A percentile compares a stretch with the other conserved stretches of the same genome.
These are phyloP conservation scores for Strix aluco DNA, from an alignment of 2,113 vertebrate species.

Conservation along the genomic window DNA sequence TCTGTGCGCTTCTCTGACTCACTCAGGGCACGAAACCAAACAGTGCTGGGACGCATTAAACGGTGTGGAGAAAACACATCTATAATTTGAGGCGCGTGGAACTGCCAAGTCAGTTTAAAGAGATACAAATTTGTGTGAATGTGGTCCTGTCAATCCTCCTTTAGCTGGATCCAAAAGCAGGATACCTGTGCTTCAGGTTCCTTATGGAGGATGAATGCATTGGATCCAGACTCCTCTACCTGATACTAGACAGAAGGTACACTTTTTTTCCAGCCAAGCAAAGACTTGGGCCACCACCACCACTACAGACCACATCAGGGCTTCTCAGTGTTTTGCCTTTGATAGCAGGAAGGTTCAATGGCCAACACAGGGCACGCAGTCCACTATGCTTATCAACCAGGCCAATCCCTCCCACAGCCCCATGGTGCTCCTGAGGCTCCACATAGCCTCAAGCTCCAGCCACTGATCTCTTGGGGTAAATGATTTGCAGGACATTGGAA, in stretches of 20 bases:
- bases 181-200: neutral
- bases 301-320: neutral
- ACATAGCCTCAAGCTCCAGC: neutral
- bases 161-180: neutral
- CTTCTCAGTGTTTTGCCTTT: rapidly evolving
- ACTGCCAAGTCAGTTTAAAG: neutral
- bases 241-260: rapidly evolving
- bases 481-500: neutral
- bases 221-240: neutral
- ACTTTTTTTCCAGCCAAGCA: neutral
- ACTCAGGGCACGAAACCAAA: neutral
- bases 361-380: neutral
- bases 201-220: rapidly evolving
- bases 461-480: neutral
- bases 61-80: neutral
- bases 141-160: neutral
- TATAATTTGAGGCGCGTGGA: neutral
- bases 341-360: neutral
- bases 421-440: neutral
- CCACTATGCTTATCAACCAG: neutral
- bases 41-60: neutral
- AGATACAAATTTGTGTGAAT: neutral
- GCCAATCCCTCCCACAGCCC: neutral
- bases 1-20: neutral
- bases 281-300: neutral